These are phyloP conservation scores for Sylvilagus bachmani DNA, from an alignment of 2,113 vertebrate genomes.

Conservation along the genomic window DNA sequence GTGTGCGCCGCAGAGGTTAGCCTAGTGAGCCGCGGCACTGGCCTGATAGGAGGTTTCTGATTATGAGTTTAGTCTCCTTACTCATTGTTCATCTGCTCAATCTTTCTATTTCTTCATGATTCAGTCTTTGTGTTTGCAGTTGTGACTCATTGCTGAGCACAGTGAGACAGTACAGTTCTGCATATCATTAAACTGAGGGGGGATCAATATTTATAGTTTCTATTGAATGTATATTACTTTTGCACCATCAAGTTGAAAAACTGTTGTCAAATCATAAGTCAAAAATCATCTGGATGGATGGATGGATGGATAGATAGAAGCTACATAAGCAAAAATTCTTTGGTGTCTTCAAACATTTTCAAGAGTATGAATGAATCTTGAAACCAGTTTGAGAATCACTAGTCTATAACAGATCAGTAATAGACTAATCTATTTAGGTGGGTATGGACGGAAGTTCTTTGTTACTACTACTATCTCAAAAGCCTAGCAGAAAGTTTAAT, in stretches of 20 bases:
- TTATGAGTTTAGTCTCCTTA: neutral
- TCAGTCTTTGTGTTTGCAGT: neutral
- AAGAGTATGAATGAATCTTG: neutral
- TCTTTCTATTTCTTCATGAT: neutral
- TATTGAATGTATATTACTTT: neutral
- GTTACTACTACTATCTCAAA: neutral
- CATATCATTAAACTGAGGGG: neutral
- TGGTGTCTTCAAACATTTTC: neutral
- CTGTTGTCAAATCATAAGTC: neutral
- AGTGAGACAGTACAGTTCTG: neutral
- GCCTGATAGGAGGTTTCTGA: neutral
- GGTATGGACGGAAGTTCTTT: neutral
- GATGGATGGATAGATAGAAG: neutral
- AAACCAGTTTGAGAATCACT: conserved; percentile 1
- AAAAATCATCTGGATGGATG: neutral
- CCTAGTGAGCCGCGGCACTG: neutral
- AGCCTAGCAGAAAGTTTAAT: neutral
- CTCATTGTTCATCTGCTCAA: neutral
- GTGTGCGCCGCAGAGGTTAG: too few species aligned
- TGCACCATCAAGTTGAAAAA: neutral
- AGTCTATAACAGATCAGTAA: neutral
- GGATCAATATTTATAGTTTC: neutral
- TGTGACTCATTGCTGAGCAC: neutral
- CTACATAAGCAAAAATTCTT: neutral
- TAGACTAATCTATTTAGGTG: neutral